phyloP scores from a whole-genome alignment of 2,113 vertebrate species.

The Lutjanus erythropterus region DNA sequence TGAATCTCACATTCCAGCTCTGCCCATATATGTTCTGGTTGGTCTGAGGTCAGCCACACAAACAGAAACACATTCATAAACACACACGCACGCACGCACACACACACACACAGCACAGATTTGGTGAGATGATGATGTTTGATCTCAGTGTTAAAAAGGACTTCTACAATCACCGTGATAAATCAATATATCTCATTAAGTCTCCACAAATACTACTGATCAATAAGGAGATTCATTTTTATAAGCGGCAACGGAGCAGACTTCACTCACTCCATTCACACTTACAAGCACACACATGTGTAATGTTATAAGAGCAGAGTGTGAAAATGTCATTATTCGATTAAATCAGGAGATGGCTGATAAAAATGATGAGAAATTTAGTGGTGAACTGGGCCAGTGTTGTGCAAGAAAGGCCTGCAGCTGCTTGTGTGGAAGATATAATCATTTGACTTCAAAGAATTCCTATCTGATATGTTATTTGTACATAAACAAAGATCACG shows the following conservation, averaged over 20 bases:
- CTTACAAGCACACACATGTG: conserved; percentile 26
- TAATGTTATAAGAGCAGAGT: conserved; percentile 68
- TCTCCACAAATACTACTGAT: conserved; percentile 36
- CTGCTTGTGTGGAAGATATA: conserved; percentile 15
- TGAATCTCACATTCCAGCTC: conserved; percentile 77
- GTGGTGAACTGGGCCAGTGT: conserved; percentile 36
- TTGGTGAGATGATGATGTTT: conserved; percentile 51
- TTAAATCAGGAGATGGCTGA: conserved; percentile 67
- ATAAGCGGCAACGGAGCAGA: conserved; percentile 29
- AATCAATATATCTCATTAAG: conserved; percentile 48
- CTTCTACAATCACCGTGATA: conserved; percentile 40
- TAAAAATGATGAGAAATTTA: conserved; percentile 63
- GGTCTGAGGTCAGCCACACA: conserved; percentile 62
- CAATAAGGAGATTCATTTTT: conserved; percentile 22
- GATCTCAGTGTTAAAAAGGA: conserved; percentile 58
- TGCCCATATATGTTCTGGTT: conserved; percentile 73
- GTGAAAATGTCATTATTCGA: conserved; percentile 61
- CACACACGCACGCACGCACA: conserved; percentile 24
- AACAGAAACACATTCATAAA: conserved; percentile 50
- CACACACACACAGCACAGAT: conserved; percentile 33
- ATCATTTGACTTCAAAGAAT: neutral
- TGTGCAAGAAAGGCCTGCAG: conserved; percentile 57
- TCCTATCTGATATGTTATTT: neutral
- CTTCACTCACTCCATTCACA: conserved; percentile 32
- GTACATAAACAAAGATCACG: neutral